Percentiles rank a stretch among this genome's conserved stretches.
These are phyloP conservation scores for Euspilapteryx auroguttella DNA, from an alignment of 2,888 invertebrate genomes.

Conservation along the genomic window DNA sequence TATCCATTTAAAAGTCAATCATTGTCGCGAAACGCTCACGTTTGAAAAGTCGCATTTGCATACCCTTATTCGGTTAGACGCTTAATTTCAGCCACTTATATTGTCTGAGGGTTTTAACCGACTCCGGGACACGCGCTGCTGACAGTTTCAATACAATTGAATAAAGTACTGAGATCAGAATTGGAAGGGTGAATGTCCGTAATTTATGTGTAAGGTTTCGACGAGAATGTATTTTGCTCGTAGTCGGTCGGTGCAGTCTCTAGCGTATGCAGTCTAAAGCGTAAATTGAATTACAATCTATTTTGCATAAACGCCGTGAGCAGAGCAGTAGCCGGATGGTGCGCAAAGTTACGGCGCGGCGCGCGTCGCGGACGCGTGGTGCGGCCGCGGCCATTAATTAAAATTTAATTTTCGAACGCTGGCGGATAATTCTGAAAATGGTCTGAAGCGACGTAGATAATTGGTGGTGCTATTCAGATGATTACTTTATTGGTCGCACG, in stretches of 20 bases:
- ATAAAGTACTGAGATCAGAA: background rate
- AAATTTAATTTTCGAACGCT: constrained; percentile 47
- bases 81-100: constrained; percentile 30
- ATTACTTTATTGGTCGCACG: constrained; percentile 53
- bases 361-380: too few species aligned
- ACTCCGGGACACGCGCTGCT: too few species aligned
- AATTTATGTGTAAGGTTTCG: background rate
- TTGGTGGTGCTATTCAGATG: constrained; percentile 37
- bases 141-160: too few species aligned
- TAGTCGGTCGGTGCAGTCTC: constrained; percentile 4
- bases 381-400: constrained; percentile 32
- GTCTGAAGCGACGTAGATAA: constrained; percentile 28
- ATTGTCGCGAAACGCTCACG: constrained; percentile 28
- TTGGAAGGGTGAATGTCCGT: background rate
- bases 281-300: constrained; percentile 47
- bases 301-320: constrained; percentile 40
- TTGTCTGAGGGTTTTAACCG: constrained; percentile 22
- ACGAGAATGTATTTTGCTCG: constrained; percentile 1
- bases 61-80: constrained; percentile 26
- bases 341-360: constrained; percentile 20
- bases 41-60: constrained; percentile 30
- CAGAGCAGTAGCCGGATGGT: too few species aligned
- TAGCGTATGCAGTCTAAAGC: constrained; percentile 17
- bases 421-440: constrained; percentile 32
- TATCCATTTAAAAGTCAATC: constrained; percentile 47